Evolutionary conservation across 1,140 invertebrate genomes (phyloP), one percentile per base, ranked within the genome.

Genomic region (Maniola jurtina): DNA sequence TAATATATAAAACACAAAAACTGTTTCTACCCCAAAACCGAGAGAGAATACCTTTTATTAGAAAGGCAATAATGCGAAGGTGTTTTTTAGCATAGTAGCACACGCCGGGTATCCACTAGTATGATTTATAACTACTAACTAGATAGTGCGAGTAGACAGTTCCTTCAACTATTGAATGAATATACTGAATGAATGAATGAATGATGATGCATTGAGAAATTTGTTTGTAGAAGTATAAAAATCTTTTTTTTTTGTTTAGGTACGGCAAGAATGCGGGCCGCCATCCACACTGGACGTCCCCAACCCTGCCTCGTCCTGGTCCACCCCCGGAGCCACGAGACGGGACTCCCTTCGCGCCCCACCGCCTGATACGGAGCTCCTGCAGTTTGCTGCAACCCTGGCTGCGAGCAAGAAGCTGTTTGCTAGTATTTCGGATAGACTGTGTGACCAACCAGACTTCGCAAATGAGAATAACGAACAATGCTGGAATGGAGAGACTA

Each of bases 401-500:
- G 91, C 92, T 13, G 92, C 93, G 68, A 95, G 93, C n/a, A 93
- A 93, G 68, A 93, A 94, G 56, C 95, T 96, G 75, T 96, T 95
- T 76, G 65, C 76, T 13, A 93, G 93, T 63, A 81, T 96, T 5
- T 94, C 94, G 1, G 95, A 95, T 78, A 91, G 92, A 42, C 86
- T 96, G 40, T 96, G 95, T 81, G 86, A 92, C 36, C 92, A 94
- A 66, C 91, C 92, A 3, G 92, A 91, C 68, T 93, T 94, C 64
- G 93, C 92, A 6, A 88, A 91, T 34, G 91, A 91, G 10, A 91
- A 93, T 57, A 92, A 92, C 15, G 92, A 92, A 15, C 92, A 93
- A 7, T 96, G 95, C 81, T 96, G 95, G 95, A 96, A 95, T 78
- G 95, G 95, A 42, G 93, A 95, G 71, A 86, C 92, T 64, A 89